Conservation (phyloP, 2,113 vertebrate genomes). For the Hypocryptadius cinnamomeus region DNA sequence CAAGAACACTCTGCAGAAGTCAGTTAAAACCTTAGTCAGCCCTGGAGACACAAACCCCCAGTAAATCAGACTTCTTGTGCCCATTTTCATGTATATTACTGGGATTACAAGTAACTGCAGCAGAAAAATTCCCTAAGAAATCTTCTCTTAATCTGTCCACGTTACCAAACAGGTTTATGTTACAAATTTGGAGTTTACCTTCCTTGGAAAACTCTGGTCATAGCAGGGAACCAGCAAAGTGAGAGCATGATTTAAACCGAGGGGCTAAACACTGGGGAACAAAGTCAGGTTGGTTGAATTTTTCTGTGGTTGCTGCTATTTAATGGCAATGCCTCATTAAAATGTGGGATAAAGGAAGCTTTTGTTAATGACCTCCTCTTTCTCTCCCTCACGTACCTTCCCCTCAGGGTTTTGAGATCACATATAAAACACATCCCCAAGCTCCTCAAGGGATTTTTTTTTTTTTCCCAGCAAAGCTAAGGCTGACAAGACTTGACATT, state of each 20-base stretch:
- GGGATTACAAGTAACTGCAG: background rate
- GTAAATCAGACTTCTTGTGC: background rate
- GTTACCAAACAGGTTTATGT: background rate
- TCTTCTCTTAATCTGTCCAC: background rate
- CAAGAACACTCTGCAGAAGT: background rate
- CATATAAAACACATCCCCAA: slow-evolving; percentile 11
- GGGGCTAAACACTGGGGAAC: background rate
- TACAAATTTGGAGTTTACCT: background rate
- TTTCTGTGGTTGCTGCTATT: background rate
- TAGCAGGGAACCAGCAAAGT: background rate
- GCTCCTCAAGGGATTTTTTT: background rate
- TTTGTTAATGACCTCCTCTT: slow-evolving; percentile 32
- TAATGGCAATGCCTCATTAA: background rate
- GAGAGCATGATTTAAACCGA: background rate
- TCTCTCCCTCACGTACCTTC: background rate
- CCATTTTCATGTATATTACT: background rate
- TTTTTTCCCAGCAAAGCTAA: background rate
- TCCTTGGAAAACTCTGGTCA: background rate
- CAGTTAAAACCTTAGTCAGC: background rate
- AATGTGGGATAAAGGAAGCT: slow-evolving; percentile 29
- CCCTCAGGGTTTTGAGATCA: slow-evolving; percentile 6
- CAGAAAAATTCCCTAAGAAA: background rate
- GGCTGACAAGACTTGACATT: slow-evolving; percentile 55
- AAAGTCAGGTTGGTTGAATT: background rate
- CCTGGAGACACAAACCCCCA: background rate